These are phyloP conservation scores for Rutpela maculata DNA, from an alignment of 2,888 invertebrate species.

Conservation along the genomic window DNA sequence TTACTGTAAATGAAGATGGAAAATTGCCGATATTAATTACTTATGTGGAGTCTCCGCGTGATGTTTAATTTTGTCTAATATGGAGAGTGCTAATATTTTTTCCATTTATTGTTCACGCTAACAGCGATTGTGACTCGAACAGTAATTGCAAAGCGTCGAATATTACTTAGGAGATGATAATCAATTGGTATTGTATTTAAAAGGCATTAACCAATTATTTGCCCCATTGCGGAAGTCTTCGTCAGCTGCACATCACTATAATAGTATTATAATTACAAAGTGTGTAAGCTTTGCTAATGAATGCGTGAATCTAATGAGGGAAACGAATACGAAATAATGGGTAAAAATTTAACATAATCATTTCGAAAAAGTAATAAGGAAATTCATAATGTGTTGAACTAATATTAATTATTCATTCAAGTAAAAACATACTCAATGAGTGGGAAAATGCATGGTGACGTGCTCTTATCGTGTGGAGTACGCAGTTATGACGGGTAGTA, in stretches of 20 bases:
- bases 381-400: no score
- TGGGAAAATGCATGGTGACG: no score
- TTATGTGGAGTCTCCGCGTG: neutral
- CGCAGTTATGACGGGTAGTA: no score
- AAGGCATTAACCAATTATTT: neutral
- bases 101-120: neutral
- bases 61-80: neutral
- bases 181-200: constrained; percentile 2
- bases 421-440: no score
- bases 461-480: no score
- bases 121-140: neutral
- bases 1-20: neutral
- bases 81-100: neutral
- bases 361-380: no score
- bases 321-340: no score
- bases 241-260: neutral
- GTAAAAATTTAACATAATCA: no score
- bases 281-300: neutral
- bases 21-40: neutral
- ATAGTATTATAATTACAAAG: neutral
- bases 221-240: neutral
- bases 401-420: no score
- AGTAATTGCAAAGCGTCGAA: constrained; percentile 2
- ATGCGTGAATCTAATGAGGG: neutral
- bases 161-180: neutral